These are phyloP conservation scores for Ceyx melanurus DNA, from an alignment of 2,113 vertebrate species.

Conservation along the genomic window DNA sequence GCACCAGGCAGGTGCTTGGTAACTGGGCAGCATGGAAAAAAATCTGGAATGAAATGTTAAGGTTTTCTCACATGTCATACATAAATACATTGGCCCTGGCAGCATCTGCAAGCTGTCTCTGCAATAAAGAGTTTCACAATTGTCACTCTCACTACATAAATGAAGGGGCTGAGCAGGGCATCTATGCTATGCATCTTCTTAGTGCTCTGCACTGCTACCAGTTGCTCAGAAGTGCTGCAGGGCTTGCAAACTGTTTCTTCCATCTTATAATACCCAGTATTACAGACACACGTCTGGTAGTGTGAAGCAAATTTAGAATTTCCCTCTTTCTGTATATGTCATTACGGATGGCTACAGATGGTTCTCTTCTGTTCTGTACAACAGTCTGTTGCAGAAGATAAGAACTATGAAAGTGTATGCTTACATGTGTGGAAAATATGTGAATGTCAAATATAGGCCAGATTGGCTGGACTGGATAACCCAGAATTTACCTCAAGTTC, in stretches of 20 bases:
- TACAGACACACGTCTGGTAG: background rate
- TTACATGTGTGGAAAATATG: background rate
- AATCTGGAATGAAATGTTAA: background rate
- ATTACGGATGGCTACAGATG: background rate
- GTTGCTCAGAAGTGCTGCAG: background rate
- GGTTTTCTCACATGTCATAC: background rate
- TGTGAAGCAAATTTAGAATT: slow-evolving; percentile 15
- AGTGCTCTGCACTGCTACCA: background rate
- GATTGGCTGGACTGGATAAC: background rate
- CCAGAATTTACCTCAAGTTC: background rate
- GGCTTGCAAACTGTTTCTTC: background rate
- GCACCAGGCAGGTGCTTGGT: background rate
- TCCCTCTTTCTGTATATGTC: background rate
- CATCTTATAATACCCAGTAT: background rate
- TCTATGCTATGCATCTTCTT: background rate
- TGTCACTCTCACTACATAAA: background rate
- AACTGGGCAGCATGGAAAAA: background rate
- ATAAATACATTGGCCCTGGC: background rate
- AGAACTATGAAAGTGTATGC: background rate
- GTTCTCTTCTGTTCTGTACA: background rate
- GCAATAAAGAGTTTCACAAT: background rate
- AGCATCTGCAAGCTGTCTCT: background rate
- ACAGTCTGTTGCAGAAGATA: background rate
- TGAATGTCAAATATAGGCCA: background rate
- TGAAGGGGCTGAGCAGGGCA: background rate